Conservation (phyloP, 2,797 vertebrate genomes). For the Lacerta agilis region DNA sequence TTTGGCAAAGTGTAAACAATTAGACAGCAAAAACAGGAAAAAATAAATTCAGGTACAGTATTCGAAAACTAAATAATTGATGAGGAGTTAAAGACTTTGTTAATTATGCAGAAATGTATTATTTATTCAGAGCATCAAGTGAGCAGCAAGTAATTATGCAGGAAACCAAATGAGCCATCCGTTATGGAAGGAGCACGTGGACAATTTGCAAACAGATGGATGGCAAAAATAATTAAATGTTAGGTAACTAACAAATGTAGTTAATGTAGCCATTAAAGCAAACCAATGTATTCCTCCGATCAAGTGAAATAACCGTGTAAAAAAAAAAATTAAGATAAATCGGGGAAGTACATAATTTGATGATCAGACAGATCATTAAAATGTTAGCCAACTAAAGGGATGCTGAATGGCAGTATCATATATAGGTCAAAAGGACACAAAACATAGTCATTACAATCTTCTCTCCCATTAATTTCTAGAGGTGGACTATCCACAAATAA, state of each 20-base stretch:
- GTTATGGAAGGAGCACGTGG: constrained; percentile 65
- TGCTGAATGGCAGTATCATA: neutral
- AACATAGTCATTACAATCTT: neutral
- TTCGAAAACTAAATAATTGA: constrained; percentile 72
- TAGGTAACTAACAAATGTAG: constrained; percentile 40
- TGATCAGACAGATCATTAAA: constrained; percentile 43
- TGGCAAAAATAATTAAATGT: constrained; percentile 47
- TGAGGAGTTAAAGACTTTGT: constrained; percentile 69
- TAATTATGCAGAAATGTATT: constrained; percentile 67
- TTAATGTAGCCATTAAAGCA: constrained; percentile 56
- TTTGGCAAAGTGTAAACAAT: constrained; percentile 68
- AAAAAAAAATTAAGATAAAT: constrained; percentile 34
- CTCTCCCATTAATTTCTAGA: neutral
- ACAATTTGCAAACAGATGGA: constrained; percentile 63
- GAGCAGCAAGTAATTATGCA: constrained; percentile 72
- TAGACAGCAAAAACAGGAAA: constrained; percentile 55
- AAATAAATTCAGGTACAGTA: constrained; percentile 63
- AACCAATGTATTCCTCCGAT: constrained; percentile 30
- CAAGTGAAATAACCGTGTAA: constrained; percentile 45
- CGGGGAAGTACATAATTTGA: constrained; percentile 38
- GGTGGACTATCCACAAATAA: neutral
- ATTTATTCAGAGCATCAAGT: constrained; percentile 68
- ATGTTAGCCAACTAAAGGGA: neutral
- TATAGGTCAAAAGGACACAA: neutral
- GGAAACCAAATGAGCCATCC: constrained; percentile 69